Conservation (phyloP, 2,113 vertebrate genomes). For the Corynorhinus townsendii region DNA sequence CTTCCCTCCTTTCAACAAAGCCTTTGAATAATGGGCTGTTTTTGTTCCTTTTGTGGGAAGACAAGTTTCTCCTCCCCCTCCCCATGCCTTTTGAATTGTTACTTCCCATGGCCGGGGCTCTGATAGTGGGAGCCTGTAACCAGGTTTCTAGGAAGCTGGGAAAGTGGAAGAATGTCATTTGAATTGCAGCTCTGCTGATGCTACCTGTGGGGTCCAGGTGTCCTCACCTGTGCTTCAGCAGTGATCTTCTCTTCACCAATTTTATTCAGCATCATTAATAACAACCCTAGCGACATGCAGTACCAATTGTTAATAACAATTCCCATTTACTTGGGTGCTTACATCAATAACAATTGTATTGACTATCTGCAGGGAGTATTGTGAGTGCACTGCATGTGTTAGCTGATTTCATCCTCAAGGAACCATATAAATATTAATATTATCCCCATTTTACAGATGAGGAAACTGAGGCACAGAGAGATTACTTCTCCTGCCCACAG, state of each 20-base stretch:
- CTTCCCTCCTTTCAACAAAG: not conserved
- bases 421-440: not conserved
- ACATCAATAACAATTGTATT: not conserved
- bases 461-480: not conserved
- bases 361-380: not conserved
- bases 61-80: not conserved
- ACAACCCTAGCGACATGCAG: not conserved
- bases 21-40: constrained; percentile 41
- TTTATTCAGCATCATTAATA: not conserved
- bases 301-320: not conserved
- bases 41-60: not conserved
- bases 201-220: not conserved
- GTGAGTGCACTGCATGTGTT: not conserved
- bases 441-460: not conserved
- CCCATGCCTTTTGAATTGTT: not conserved
- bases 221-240: not conserved
- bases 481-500: not conserved
- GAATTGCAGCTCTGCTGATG: not conserved
- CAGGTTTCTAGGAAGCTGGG: not conserved
- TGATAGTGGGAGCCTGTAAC: not conserved
- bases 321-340: not conserved
- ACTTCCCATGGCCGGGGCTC: not conserved
- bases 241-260: not conserved
- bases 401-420: not conserved
- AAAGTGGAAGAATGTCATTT: not conserved